A percentile compares a stretch with the other conserved stretches of the same genome.
Evolutionary conservation across 2,797 vertebrate genomes (phyloP).

Genomic region (Nothura maculosa): DNA sequence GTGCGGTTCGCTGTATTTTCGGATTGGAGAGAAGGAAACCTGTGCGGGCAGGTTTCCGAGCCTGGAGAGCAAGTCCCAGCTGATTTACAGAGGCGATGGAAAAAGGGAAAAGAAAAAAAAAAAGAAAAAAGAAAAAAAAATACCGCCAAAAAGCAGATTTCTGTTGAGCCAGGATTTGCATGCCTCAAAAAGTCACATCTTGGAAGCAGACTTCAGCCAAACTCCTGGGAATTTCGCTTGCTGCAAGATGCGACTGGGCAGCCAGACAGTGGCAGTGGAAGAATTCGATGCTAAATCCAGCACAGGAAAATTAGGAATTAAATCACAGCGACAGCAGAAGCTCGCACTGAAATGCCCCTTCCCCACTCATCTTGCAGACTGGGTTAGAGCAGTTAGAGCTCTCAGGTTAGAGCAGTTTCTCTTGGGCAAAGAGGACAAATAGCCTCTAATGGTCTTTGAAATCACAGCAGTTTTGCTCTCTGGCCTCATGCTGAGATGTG

Average conservation of each 20-base stretch:
- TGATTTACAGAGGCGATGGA: neutral
- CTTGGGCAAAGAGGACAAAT: neutral
- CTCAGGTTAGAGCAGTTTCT: neutral
- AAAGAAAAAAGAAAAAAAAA: too few species aligned
- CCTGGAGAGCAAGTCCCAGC: neutral
- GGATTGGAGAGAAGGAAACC: constrained; percentile 10
- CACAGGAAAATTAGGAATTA: neutral
- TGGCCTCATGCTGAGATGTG: neutral
- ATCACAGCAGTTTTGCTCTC: neutral
- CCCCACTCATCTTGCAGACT: neutral
- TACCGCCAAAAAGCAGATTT: neutral
- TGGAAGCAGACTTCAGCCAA: neutral
- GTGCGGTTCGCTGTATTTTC: neutral
- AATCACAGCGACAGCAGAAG: rapidly evolving
- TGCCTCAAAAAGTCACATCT: neutral
- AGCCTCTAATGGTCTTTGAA: constrained; percentile 9
- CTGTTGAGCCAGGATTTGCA: rapidly evolving
- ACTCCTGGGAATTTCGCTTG: rapidly evolving
- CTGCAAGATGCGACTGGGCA: neutral
- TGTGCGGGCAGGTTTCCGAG: neutral
- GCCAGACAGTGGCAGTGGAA: neutral
- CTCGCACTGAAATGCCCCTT: neutral
- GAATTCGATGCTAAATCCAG: neutral
- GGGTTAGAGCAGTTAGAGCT: too few species aligned
- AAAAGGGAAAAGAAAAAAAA: neutral